Conservation (phyloP, 2,113 vertebrate species). For the Aspidoscelis tigris region DNA sequence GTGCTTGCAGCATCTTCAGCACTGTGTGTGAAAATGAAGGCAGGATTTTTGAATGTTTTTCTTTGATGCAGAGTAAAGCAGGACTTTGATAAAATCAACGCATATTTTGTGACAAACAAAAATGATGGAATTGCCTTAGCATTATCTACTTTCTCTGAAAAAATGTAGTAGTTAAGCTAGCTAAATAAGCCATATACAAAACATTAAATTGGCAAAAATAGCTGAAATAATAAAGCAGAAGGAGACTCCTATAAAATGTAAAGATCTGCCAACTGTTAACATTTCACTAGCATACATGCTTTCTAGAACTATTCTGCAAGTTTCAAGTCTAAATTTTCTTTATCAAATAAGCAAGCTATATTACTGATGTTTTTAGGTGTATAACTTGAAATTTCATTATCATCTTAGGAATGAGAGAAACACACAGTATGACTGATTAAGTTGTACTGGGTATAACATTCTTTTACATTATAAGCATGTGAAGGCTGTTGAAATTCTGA, state of each 20-base stretch:
- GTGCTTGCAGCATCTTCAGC: conserved; percentile 98
- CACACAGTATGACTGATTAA: conserved; percentile 56
- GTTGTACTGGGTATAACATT: conserved; percentile 64
- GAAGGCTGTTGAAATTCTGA: conserved; percentile 83
- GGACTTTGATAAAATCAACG: conserved; percentile 81
- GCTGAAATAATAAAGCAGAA: conserved; percentile 73
- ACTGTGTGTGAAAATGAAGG: conserved; percentile 99
- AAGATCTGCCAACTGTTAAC: conserved; percentile 76
- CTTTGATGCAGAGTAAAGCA: conserved; percentile 81
- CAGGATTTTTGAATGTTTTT: conserved; percentile 89
- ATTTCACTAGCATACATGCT: conserved; percentile 78
- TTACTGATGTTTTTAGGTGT: conserved; percentile 60
- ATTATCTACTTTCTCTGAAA: conserved; percentile 75
- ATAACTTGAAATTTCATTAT: conserved; percentile 62
- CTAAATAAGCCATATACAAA: conserved; percentile 72
- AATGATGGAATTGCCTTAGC: conserved; percentile 76
- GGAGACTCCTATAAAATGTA: conserved; percentile 74
- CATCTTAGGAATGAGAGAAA: conserved; percentile 61
- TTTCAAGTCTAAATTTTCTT: conserved; percentile 56
- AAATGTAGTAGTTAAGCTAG: conserved; percentile 74
- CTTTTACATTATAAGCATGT: conserved; percentile 67
- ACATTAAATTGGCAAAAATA: conserved; percentile 80
- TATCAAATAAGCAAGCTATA: conserved; percentile 65
- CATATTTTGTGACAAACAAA: conserved; percentile 78
- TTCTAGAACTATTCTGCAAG: conserved; percentile 69